phyloP scores from a whole-genome alignment of 2,888 invertebrate genomes.

The Seladonia tumulorum region DNA sequence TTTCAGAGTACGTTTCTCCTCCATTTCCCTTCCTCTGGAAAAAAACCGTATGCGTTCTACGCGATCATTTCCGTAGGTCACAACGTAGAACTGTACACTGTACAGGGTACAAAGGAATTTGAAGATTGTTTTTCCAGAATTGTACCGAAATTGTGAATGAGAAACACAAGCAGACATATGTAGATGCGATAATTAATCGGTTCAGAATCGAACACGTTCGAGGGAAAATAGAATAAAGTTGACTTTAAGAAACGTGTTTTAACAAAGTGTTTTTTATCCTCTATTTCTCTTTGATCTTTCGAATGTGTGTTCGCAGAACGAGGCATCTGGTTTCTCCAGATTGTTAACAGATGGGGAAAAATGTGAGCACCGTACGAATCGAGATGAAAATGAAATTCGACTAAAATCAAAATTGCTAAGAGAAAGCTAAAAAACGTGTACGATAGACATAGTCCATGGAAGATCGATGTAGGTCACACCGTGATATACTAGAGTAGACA shows the following conservation, averaged over 20 bases:
- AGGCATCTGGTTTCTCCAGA: neutral
- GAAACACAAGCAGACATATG: neutral
- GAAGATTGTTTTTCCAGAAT: neutral
- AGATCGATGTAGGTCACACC: neutral
- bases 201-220: neutral
- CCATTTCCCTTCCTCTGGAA: neutral
- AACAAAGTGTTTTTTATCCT: neutral
- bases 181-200: neutral
- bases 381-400: neutral
- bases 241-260: neutral
- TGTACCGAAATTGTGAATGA: neutral
- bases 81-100: neutral
- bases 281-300: neutral
- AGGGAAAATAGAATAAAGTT: slow-evolving; percentile 36
- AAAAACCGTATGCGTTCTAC: neutral
- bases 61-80: neutral
- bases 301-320: neutral
- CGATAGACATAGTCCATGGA: neutral
- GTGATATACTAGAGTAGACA: neutral
- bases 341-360: neutral
- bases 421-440: neutral
- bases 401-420: neutral
- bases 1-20: neutral
- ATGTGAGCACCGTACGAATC: neutral
- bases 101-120: neutral